phyloP scores from a whole-genome alignment of 2,888 invertebrate species.

The Megaustenia siamemsis region DNA sequence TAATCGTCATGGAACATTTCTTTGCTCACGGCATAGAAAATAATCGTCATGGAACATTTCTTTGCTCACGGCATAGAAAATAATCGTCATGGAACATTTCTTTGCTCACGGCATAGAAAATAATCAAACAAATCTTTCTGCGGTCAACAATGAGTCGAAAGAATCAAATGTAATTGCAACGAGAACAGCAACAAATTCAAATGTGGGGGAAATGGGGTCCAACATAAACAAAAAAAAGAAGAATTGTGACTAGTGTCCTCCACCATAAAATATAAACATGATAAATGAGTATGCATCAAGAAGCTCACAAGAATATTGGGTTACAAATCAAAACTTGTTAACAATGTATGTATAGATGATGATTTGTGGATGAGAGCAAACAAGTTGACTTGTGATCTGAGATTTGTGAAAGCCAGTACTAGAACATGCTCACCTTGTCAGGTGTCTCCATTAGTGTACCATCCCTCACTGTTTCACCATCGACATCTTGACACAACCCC shows the following conservation, averaged over 20 bases:
- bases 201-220: background rate
- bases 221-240: constrained; percentile 21
- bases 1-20: too few relatives aligned
- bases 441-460: too few relatives aligned
- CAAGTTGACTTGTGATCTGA: background rate
- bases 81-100: too few relatives aligned
- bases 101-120: too few relatives aligned
- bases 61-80: too few relatives aligned
- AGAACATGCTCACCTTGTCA: too few relatives aligned
- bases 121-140: too few relatives aligned
- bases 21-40: too few relatives aligned
- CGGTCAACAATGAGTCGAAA: background rate
- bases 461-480: too few relatives aligned
- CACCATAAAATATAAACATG: constrained; percentile 45
- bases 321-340: background rate
- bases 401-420: background rate
- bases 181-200: background rate
- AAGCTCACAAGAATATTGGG: background rate
- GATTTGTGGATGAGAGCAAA: background rate
- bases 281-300: background rate
- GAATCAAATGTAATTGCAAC: background rate
- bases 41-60: too few relatives aligned
- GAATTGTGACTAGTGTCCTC: constrained; percentile 48
- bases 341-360: background rate
- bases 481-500: too few relatives aligned